Conservation (phyloP, 2,113 vertebrate species). For the Chloropsis cyanopogon region DNA sequence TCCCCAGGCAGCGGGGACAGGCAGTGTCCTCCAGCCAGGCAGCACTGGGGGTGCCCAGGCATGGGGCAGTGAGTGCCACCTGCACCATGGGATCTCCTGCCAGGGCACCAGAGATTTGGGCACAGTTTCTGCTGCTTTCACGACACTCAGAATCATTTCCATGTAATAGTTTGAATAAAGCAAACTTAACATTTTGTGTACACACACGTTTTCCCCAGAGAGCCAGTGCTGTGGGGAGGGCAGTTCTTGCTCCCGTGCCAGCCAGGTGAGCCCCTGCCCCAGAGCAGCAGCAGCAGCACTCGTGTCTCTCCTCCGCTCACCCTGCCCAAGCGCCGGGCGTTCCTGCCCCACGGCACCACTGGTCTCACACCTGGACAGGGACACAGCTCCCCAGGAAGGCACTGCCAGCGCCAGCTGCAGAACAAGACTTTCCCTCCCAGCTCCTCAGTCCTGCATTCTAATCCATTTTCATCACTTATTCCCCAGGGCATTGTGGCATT, state of each 20-base stretch:
- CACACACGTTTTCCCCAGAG: accelerated
- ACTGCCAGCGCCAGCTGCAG: accelerated
- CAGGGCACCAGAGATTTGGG: accelerated
- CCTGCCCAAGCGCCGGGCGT: accelerated
- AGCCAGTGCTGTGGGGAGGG: neutral
- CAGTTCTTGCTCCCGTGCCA: accelerated
- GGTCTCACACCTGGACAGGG: accelerated
- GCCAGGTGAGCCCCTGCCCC: accelerated
- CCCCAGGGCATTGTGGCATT: neutral
- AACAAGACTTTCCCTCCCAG: accelerated
- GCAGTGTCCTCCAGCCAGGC: neutral
- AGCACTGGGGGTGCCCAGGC: neutral
- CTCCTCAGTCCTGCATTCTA: neutral
- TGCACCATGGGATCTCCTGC: neutral
- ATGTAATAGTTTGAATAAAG: neutral
- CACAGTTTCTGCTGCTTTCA: neutral
- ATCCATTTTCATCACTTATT: neutral
- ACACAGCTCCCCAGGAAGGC: neutral
- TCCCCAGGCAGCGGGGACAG: accelerated
- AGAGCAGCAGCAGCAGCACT: neutral
- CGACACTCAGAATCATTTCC: neutral
- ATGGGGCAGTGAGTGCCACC: accelerated
- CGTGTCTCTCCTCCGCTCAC: accelerated
- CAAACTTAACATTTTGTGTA: neutral
- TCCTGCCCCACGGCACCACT: accelerated